Evolutionary conservation across 2,888 invertebrate species (phyloP).

Genomic region (Formica aserva): DNA sequence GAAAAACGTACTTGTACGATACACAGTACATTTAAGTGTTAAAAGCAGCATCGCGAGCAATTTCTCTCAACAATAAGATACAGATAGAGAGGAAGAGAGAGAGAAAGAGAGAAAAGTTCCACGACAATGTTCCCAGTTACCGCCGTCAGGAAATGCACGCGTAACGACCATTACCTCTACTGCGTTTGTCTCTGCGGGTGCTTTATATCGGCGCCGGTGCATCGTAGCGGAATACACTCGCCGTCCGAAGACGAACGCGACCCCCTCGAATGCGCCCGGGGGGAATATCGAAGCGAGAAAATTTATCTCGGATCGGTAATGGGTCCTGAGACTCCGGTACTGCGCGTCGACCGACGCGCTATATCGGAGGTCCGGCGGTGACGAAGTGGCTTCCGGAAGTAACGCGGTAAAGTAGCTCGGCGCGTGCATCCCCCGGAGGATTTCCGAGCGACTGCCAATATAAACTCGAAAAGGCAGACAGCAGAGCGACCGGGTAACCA

Average conservation of each 20-base stretch:
- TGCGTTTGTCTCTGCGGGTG: conserved; percentile 51
- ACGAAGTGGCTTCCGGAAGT: conserved; percentile 61
- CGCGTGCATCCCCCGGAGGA: conserved; percentile 51
- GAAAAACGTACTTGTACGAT: neutral
- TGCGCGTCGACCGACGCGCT: conserved; percentile 31
- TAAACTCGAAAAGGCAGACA: conserved; percentile 49
- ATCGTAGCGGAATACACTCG: conserved; percentile 15
- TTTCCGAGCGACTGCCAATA: conserved; percentile 56
- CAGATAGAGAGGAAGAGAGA: neutral
- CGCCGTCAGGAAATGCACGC: conserved; percentile 46
- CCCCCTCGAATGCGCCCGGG: conserved; percentile 45
- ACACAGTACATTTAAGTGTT: conserved; percentile 1
- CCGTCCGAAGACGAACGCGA: conserved; percentile 56
- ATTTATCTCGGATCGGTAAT: conserved; percentile 62
- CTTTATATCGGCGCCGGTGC: conserved; percentile 52
- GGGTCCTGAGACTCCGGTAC: conserved; percentile 51
- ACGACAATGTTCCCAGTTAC: conserved; percentile 44
- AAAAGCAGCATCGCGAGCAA: conserved; percentile 18
- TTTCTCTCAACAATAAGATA: conserved; percentile 33
- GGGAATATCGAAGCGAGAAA: conserved; percentile 59
- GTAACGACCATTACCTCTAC: conserved; percentile 56
- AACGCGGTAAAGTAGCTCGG: conserved; percentile 35
- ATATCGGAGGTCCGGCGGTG: conserved; percentile 43
- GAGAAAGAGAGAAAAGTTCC: conserved; percentile 9
- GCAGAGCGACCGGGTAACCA: conserved; percentile 32